Conservation (phyloP, 2,888 invertebrate species). For the Antitype chi region DNA sequence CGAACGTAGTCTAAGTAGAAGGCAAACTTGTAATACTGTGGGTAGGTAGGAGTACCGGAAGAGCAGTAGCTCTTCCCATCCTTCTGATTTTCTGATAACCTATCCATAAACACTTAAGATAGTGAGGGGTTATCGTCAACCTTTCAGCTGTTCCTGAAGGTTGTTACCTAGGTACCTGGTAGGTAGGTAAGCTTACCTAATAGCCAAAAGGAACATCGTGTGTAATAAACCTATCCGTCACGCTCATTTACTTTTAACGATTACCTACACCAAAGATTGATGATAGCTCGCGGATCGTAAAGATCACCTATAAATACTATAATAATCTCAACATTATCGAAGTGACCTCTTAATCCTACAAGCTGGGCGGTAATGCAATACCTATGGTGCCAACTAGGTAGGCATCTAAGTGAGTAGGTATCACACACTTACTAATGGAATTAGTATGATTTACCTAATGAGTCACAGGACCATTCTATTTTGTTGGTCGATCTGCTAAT, state of each 20-base stretch:
- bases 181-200: background rate
- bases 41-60: no score
- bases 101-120: background rate
- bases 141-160: background rate
- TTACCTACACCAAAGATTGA: background rate
- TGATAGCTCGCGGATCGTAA: background rate
- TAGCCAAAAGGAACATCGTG: background rate
- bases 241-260: background rate
- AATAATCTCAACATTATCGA: constrained; percentile 1
- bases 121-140: background rate
- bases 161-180: background rate
- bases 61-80: background rate
- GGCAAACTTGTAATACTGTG: no score
- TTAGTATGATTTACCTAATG: constrained; percentile 22
- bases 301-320: background rate
- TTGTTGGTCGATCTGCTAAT: constrained; percentile 30
- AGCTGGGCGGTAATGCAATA: constrained; percentile 12
- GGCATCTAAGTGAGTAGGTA: background rate
- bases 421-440: constrained; percentile 21
- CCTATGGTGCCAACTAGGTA: background rate
- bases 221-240: background rate
- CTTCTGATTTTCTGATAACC: background rate
- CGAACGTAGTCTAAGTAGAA: no score
- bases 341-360: background rate
- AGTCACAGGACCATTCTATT: constrained; percentile 9